Conservation (phyloP, 2,888 invertebrate species). For the Ochropacha duplaris region DNA sequence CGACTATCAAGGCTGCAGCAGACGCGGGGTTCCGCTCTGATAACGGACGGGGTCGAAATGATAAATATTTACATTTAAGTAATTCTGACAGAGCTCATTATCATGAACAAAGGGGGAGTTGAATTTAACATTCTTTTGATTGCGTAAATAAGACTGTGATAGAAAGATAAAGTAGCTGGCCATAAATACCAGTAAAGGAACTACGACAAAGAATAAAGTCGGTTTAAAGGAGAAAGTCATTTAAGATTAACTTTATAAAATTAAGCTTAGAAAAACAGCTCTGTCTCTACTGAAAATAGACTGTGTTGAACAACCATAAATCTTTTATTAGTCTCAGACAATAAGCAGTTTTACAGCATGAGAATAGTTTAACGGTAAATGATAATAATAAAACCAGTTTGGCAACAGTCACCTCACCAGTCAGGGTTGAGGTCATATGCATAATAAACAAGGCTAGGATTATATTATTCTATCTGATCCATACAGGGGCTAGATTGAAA, state of each 20-base stretch:
- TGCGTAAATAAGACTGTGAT: background rate
- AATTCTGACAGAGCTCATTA: conserved; percentile 10
- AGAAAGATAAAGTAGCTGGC: background rate
- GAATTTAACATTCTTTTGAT: background rate
- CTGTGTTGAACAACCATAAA: too few species aligned
- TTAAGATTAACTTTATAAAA: too few species aligned
- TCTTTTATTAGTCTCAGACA: background rate
- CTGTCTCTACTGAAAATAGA: background rate
- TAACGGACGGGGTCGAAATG: conserved; percentile 43
- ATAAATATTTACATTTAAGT: conserved; percentile 29
- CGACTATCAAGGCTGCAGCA: conserved; percentile 38
- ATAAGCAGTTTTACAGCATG: background rate
- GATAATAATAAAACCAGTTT: background rate
- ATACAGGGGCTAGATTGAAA: background rate
- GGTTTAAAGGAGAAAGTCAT: too few species aligned
- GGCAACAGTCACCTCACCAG: background rate
- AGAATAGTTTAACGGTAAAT: background rate
- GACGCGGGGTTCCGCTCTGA: conserved; percentile 52
- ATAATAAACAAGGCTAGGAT: background rate
- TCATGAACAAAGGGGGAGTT: conserved; percentile 12
- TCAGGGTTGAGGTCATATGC: background rate
- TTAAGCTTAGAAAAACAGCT: background rate
- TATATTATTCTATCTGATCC: background rate
- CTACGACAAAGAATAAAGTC: background rate
- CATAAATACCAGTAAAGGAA: background rate